Evolutionary conservation across 2,113 vertebrate genomes (phyloP), one percentile per base, ranked within the genome.

Genomic region (Lethenteron camtschaticum): DNA sequence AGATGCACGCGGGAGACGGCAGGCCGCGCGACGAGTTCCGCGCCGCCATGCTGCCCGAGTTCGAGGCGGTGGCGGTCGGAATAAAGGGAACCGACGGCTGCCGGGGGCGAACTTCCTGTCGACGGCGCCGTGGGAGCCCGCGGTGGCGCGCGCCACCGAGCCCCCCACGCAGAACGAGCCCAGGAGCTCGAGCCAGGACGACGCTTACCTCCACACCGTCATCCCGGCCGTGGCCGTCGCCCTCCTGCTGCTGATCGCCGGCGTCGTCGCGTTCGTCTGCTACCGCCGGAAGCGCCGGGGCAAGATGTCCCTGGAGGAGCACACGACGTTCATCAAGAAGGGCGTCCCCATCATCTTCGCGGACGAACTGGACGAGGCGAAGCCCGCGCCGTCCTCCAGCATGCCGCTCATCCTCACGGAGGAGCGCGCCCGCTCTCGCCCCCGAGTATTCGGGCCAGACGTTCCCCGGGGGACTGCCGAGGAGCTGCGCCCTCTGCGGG

Each of bases 281-380:
- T 96, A 96, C 71, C 85, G 90, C 63, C 94, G 92, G 80, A 96
- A 96, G 75, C 85, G 89, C 74, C 88, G 84, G 80, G 92, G 90
- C 68, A 96, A 96, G 75, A 82, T 96, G 76, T 95, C 86, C 55
- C 87, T 87, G 0, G 92, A 96, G 80, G 92, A 96, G 77, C 92
- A 95, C 79, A 89, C 90, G 71, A 95, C 92, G 57, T 96, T 96
- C 76, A 95, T 96, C 73, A 96, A 94, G 81, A 96, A 96, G 56
- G 92, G 92, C 0, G 90, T 96, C 72, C 92, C 92, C 10, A 95
- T 96, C 70, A 96, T 96, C 79, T 96, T 96, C 1, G 90, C 92
- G 0, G 92, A 96, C 0, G 92, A 96, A 79, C 78, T 96, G 69
- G 92, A 96, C 0, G 92, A 96, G 79, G 88, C 90, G 70, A 96